A percentile compares a stretch with the other conserved stretches of the same genome.
Conservation (phyloP, 2,888 invertebrate genomes). For the Penaeus monodon region DNA sequence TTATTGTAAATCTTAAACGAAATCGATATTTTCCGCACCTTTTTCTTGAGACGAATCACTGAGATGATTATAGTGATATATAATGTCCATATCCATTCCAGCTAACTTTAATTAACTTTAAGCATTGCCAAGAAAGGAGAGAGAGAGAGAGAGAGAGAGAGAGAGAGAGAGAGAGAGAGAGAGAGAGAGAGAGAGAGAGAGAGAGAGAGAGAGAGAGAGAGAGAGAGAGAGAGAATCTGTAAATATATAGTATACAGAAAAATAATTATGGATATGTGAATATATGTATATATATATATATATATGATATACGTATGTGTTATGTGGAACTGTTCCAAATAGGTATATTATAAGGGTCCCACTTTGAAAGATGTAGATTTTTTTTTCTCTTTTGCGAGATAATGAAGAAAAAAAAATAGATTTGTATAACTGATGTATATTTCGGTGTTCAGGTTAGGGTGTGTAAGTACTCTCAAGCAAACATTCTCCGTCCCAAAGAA, state of each 20-base stretch:
- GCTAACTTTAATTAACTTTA: background rate
- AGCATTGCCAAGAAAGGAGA: no score
- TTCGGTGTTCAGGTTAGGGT: no score
- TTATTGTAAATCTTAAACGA: no score
- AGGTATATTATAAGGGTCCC: background rate
- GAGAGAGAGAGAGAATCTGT: background rate
- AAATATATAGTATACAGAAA: background rate
- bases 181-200: background rate
- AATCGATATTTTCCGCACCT: no score
- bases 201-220: background rate
- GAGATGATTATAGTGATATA: background rate
- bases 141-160: background rate
- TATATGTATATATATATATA: constrained; percentile 7
- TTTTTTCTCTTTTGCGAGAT: no score
- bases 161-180: no score
- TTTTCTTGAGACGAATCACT: no score
- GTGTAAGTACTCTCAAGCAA: no score
- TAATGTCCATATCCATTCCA: background rate
- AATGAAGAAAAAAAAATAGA: no score
- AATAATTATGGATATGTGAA: background rate
- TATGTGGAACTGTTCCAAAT: background rate
- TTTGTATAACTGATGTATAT: no score
- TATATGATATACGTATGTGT: background rate
- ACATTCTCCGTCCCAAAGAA: no score
- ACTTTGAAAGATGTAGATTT: background rate